Percentiles rank a stretch among this genome's conserved stretches.
Evolutionary conservation across 2,888 invertebrate genomes (phyloP).

Genomic region (Cephus pulcher): DNA sequence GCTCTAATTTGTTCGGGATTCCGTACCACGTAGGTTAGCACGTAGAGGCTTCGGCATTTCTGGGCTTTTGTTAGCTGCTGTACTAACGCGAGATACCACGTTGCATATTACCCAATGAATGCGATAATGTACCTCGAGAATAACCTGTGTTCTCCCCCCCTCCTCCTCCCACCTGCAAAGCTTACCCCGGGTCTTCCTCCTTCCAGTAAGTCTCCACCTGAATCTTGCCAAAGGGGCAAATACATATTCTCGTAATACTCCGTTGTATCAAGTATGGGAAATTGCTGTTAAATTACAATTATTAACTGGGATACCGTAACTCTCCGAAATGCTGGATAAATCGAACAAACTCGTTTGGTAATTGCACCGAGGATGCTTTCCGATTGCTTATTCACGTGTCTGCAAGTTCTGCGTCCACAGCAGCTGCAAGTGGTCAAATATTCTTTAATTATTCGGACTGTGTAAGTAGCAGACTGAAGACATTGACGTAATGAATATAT

Average conservation of each 20-base stretch:
- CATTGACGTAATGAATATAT: not conserved
- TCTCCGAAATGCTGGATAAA: not conserved
- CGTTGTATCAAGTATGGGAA: constrained; percentile 3
- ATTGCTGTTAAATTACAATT: constrained; percentile 22
- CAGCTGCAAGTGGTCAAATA: not conserved
- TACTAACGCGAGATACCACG: not conserved
- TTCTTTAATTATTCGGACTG: not conserved
- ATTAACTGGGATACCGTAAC: constrained; percentile 16
- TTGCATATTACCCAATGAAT: not conserved
- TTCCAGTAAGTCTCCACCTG: not conserved
- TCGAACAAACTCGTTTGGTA: not conserved
- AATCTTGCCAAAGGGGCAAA: not conserved
- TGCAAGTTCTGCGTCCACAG: not conserved
- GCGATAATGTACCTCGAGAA: not conserved
- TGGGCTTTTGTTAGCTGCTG: not conserved
- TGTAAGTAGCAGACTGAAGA: not conserved
- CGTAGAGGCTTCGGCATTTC: not conserved
- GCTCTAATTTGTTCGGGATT: not conserved
- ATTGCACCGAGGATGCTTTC: not conserved
- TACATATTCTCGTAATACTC: not conserved
- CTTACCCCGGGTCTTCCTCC: not conserved
- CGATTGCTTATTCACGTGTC: not conserved
- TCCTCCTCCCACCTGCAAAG: too few species aligned
- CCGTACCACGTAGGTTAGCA: not conserved
- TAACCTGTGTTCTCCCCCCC: not conserved